A percentile compares a stretch with the other conserved stretches of the same genome.
Evolutionary conservation across 2,113 vertebrate genomes (phyloP).

Genomic region (Austrofundulus limnaeus): DNA sequence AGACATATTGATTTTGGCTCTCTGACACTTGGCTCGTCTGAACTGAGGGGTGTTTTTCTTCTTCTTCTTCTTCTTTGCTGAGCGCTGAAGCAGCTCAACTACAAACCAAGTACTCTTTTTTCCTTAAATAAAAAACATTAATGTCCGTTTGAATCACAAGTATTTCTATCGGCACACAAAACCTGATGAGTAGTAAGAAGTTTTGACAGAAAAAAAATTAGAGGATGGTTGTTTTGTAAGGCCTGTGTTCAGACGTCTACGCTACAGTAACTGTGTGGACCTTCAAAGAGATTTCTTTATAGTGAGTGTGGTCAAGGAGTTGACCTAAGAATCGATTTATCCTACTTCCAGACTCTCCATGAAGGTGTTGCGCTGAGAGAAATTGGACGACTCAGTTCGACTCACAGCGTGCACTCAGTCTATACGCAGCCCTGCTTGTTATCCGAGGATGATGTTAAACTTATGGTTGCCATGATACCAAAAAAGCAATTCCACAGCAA

Average conservation of each 20-base stretch:
- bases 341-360: constrained; percentile 20
- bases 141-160: constrained; percentile 9
- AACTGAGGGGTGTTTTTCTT: background rate
- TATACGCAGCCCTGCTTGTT: background rate
- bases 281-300: constrained; percentile 18
- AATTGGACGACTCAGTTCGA: constrained; percentile 12
- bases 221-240: constrained; percentile 6
- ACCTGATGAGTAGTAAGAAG: background rate
- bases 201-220: background rate
- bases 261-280: background rate
- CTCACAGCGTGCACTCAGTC: background rate
- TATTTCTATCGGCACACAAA: background rate
- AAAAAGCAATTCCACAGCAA: constrained; percentile 9
- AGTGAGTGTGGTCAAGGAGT: constrained; percentile 5
- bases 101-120: background rate
- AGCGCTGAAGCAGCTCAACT: constrained; percentile 15
- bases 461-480: background rate
- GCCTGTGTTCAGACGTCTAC: constrained; percentile 1
- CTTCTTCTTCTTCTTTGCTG: background rate
- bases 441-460: constrained; percentile 2
- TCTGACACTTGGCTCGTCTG: constrained; percentile 14
- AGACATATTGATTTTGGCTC: constrained; percentile 22
- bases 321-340: constrained; percentile 26
- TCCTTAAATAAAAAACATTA: background rate
- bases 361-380: constrained; percentile 18